Conservation (phyloP, 2,888 invertebrate genomes). For the Stenodera caucasica region DNA sequence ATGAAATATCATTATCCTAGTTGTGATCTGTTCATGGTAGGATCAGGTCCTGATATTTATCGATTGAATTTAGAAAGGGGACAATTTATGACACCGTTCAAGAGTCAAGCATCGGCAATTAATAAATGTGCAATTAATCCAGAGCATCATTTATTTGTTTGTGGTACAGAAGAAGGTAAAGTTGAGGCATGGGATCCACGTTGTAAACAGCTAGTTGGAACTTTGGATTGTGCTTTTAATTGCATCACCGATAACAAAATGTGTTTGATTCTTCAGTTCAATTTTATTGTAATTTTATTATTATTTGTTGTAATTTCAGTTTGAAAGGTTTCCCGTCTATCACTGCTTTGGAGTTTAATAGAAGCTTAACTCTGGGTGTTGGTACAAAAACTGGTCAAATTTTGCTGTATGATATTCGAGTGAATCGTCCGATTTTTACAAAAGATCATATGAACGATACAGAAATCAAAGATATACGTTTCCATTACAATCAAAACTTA, state of each 20-base stretch:
- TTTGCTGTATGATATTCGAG: conserved; percentile 91
- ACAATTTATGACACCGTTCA: conserved; percentile 85
- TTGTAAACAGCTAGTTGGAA: conserved; percentile 72
- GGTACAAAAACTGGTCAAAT: conserved; percentile 95
- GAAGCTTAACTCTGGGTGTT: conserved; percentile 77
- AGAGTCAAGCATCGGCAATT: conserved; percentile 72
- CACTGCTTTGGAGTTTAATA: conserved; percentile 78
- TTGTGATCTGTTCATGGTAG: conserved; percentile 92
- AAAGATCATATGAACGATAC: conserved; percentile 96
- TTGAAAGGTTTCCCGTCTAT: conserved; percentile 70
- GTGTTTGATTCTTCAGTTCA: conserved; percentile 48
- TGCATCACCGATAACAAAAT: conserved; percentile 61
- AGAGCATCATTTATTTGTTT: conserved; percentile 81
- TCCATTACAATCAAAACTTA: conserved; percentile 76
- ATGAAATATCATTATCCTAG: conserved; percentile 86
- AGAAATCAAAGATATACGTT: conserved; percentile 87
- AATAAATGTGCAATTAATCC: conserved; percentile 87
- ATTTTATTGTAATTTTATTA: conserved; percentile 35
- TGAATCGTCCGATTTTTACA: conserved; percentile 81
- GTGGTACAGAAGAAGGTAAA: conserved; percentile 87
- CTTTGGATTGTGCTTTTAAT: conserved; percentile 79
- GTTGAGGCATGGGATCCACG: conserved; percentile 98
- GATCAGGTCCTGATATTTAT: conserved; percentile 86
- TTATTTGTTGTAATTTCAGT: conserved; percentile 54
- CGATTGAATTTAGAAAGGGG: conserved; percentile 95